These are phyloP conservation scores for Hemicrepidius hirtus DNA, from an alignment of 2,888 invertebrate species.

Conservation along the genomic window DNA sequence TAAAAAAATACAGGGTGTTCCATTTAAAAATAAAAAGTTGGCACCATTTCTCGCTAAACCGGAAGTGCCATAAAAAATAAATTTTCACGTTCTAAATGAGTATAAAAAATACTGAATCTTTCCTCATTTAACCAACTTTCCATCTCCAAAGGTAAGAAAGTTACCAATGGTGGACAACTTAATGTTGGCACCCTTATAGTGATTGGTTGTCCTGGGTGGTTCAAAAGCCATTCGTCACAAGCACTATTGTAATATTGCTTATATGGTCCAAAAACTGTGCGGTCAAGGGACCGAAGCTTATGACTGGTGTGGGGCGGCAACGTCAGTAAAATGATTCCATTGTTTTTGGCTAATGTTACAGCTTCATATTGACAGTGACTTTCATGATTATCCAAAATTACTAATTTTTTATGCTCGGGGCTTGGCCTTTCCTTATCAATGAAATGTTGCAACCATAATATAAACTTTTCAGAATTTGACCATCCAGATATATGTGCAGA, in stretches of 20 bases:
- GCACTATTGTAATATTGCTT: no score
- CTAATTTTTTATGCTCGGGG: background rate
- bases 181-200: background rate
- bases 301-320: background rate
- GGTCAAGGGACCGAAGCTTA: conserved; percentile 1
- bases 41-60: no score
- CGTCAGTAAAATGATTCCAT: background rate
- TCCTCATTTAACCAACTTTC: no score
- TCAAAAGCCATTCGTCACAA: background rate
- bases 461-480: background rate
- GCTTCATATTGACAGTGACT: background rate
- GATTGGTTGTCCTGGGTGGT: background rate
- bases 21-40: no score
- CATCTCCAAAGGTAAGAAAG: no score
- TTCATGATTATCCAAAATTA: conserved; percentile 11
- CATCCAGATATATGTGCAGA: background rate
- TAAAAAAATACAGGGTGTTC: no score
- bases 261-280: background rate
- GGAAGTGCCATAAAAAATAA: no score
- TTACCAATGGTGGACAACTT: no score
- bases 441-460: conserved; percentile 5
- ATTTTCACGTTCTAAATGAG: no score
- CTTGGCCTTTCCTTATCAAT: background rate
- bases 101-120: no score
- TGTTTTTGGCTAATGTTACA: background rate